These are phyloP conservation scores for Alca torda DNA, from an alignment of 2,797 vertebrate species.

Conservation along the genomic window DNA sequence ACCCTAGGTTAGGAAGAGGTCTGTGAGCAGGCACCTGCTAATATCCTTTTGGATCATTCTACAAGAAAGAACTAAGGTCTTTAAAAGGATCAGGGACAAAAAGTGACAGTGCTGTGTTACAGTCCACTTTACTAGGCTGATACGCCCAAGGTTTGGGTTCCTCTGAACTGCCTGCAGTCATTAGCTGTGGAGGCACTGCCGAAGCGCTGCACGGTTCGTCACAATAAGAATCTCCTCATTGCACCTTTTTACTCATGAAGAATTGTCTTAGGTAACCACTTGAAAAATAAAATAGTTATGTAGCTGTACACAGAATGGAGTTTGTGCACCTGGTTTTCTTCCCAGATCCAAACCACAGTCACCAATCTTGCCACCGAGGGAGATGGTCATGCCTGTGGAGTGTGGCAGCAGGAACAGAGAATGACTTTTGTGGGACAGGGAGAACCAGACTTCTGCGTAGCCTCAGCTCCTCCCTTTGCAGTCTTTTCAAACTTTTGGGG, in stretches of 20 bases:
- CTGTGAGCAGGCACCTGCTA: neutral
- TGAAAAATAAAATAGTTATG: neutral
- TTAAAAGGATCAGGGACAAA: neutral
- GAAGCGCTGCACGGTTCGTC: neutral
- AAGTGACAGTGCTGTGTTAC: neutral
- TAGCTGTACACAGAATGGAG: neutral
- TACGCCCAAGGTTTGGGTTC: neutral
- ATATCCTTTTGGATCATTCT: neutral
- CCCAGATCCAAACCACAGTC: neutral
- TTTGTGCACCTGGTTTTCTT: neutral
- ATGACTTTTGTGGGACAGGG: neutral
- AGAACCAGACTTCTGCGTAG: neutral
- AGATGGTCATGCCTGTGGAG: accelerated
- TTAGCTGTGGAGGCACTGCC: neutral
- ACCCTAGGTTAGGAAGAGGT: neutral
- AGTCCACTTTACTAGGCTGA: neutral
- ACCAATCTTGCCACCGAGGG: neutral
- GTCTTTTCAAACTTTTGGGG: neutral
- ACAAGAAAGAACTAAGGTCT: neutral
- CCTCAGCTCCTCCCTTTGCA: neutral
- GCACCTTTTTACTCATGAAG: neutral
- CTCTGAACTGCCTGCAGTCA: neutral
- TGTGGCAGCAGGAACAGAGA: neutral
- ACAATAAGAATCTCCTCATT: neutral
- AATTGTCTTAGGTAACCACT: neutral